These are phyloP conservation scores for Arge pagana DNA, from an alignment of 2,888 invertebrate species.

Conservation along the genomic window DNA sequence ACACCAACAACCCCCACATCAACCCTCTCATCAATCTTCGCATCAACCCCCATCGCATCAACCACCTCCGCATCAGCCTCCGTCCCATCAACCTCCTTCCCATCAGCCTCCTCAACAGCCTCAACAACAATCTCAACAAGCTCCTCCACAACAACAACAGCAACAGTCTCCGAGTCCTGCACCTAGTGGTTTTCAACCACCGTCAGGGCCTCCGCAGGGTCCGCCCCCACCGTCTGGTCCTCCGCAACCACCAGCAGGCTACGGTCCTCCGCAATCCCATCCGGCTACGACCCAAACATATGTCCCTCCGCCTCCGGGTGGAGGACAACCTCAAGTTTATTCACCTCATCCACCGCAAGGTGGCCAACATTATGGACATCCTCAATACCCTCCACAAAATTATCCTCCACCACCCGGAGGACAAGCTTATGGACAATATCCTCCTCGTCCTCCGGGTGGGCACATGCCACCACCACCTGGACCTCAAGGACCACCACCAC, in stretches of 20 bases:
- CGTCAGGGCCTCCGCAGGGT: conserved; percentile 51
- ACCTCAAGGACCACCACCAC: conserved; percentile 74
- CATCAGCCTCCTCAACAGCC: conserved; percentile 40
- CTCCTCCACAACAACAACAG: conserved; percentile 49
- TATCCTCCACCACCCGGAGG: conserved; percentile 67
- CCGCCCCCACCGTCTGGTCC: conserved; percentile 49
- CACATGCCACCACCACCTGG: conserved; percentile 66
- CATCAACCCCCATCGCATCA: conserved; percentile 57
- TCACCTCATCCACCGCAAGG: conserved; percentile 64
- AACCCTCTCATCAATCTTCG: conserved; percentile 43
- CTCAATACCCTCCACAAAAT: conserved; percentile 65
- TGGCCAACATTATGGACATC: conserved; percentile 61
- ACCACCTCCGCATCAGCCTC: conserved; percentile 61
- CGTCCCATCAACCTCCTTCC: conserved; percentile 56
- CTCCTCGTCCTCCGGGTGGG: conserved; percentile 66
- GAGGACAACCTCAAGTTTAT: conserved; percentile 63
- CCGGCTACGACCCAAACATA: conserved; percentile 58
- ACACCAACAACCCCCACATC: conserved; percentile 43
- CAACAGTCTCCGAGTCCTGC: conserved; percentile 60
- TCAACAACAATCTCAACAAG: conserved; percentile 46
- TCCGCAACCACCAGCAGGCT: conserved; percentile 55
- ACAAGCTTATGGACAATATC: conserved; percentile 68
- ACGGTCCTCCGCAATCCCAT: conserved; percentile 62
- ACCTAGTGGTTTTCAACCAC: conserved; percentile 62
- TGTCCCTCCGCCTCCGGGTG: conserved; percentile 53